These are phyloP conservation scores for Drosophila tani DNA, from an alignment of 1,140 invertebrate species.

Conservation along the genomic window DNA sequence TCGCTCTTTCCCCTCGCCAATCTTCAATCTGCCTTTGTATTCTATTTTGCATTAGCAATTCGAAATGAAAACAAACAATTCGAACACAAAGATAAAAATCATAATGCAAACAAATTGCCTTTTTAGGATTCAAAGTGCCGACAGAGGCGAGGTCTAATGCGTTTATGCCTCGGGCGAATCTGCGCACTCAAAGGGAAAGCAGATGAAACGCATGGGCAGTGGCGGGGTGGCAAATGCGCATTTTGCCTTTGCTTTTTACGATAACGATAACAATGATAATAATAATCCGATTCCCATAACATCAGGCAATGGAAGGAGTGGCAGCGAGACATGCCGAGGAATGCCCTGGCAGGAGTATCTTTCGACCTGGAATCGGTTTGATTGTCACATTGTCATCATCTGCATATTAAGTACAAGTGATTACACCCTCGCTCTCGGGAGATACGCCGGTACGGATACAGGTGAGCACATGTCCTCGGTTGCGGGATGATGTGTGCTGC, in stretches of 20 bases:
- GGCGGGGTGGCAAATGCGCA: constrained; percentile 37
- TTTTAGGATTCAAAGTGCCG: constrained; percentile 71
- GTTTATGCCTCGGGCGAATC: constrained; percentile 58
- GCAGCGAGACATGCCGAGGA: background rate
- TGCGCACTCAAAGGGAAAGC: constrained; percentile 23
- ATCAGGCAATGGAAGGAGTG: constrained; percentile 10
- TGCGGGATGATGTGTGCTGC: constrained; percentile 57
- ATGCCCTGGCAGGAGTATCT: constrained; percentile 33
- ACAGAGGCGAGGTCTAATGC: constrained; percentile 48
- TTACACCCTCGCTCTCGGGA: constrained; percentile 61
- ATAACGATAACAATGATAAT: constrained; percentile 62
- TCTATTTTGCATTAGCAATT: constrained; percentile 26
- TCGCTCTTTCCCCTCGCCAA: background rate
- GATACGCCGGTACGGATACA: constrained; percentile 40
- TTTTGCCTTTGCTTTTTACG: constrained; percentile 49
- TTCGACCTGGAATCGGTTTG: constrained; percentile 77
- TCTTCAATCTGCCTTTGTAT: background rate
- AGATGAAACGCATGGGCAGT: constrained; percentile 3
- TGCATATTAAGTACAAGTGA: constrained; percentile 83
- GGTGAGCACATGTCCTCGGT: constrained; percentile 44
- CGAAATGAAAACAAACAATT: constrained; percentile 51
- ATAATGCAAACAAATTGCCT: constrained; percentile 68
- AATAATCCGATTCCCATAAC: constrained; percentile 62
- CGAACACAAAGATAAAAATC: constrained; percentile 53
- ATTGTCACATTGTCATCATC: constrained; percentile 83